Base-by-base conservation (phyloP, 2,888 invertebrate genomes). In the Xestia sexstrigata region DNA sequence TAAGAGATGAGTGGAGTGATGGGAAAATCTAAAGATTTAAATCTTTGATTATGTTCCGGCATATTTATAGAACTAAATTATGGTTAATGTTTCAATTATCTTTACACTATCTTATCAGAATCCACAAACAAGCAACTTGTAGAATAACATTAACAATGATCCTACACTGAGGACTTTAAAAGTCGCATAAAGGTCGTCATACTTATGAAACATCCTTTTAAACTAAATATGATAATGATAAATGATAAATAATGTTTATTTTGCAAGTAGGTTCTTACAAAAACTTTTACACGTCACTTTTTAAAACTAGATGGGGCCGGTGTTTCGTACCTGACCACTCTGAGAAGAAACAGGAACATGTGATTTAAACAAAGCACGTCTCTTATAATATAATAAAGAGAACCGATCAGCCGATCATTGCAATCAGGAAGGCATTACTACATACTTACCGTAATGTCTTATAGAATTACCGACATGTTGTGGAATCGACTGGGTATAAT, bases 401-500 rank as follows among this genome's bases (percentile, higher is more conserved):
- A 79, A 17, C 30, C 15, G 63, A 81, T 63, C 20, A 79, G 23
- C 15, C n/a, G 63, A 81, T 69, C 68, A 63, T 23, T 20, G 49
- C 63, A 65, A 67, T 74, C 55, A 78, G 82, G 73, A 77, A 82
- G 68, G 5, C 52, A 65, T 73, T 72, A 65, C 47, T 7, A 47
- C 26, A 5, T 68, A 68, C 68, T 72, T 47, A 70, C n/a, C 4
- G 55, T 70, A 63, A 75, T 75, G 70, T 81, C 9, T 67, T 60
- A 66, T 52, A 35, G 49, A 65, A 65, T 65, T 65, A 49, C 71
- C 39, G 49, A 17, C 8, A 60, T n/a, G 69, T 35, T 35, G 35
- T 30, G 69, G 45, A 66, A 70, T 80, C 69, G 65, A 70, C 66
- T 79, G 58, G 63, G 42, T 65, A n/a, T 47, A 39, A n/a, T n/a